Evolutionary conservation across 2,888 invertebrate species (phyloP).

Genomic region (Caenorhabditis afra): DNA sequence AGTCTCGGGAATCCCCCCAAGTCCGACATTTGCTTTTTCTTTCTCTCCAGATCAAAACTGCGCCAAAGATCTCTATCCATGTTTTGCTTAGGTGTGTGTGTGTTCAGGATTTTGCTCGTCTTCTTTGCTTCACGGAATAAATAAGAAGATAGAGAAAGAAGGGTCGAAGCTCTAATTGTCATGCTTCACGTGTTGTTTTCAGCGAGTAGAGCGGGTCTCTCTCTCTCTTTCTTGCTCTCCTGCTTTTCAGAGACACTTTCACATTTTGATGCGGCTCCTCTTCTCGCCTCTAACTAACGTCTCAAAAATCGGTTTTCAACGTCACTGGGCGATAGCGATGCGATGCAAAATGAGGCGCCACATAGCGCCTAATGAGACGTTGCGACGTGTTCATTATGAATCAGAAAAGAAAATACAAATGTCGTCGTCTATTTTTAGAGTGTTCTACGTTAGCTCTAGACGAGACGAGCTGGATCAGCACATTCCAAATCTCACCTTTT

Average conservation of each 20-base stretch:
- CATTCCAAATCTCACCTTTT: constrained; percentile 69
- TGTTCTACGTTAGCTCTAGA: too few relatives aligned
- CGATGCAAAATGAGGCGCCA: neutral
- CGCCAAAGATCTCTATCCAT: constrained; percentile 24
- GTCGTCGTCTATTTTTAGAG: constrained; percentile 19
- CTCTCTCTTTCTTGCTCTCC: neutral
- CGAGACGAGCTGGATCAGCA: too few relatives aligned
- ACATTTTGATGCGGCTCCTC: constrained; percentile 6
- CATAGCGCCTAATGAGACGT: constrained; percentile 24
- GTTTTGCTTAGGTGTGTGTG: constrained; percentile 32
- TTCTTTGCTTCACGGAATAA: constrained; percentile 3
- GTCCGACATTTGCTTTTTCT: too few relatives aligned
- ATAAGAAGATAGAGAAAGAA: constrained; percentile 4
- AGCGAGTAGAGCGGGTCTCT: too few relatives aligned
- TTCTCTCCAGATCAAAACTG: neutral
- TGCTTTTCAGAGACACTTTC: constrained; percentile 9
- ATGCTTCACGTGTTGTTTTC: constrained; percentile 22
- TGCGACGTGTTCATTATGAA: constrained; percentile 22
- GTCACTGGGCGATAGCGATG: neutral
- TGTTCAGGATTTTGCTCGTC: constrained; percentile 14
- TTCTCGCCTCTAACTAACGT: constrained; percentile 12
- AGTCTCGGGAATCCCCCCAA: constrained; percentile 7
- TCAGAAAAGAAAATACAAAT: constrained; percentile 2
- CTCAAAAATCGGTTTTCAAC: constrained; percentile 36
- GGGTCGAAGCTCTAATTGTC: constrained; percentile 26